Evolutionary conservation across 2,888 invertebrate genomes (phyloP).

Genomic region (Herminia tarsipennalis): DNA sequence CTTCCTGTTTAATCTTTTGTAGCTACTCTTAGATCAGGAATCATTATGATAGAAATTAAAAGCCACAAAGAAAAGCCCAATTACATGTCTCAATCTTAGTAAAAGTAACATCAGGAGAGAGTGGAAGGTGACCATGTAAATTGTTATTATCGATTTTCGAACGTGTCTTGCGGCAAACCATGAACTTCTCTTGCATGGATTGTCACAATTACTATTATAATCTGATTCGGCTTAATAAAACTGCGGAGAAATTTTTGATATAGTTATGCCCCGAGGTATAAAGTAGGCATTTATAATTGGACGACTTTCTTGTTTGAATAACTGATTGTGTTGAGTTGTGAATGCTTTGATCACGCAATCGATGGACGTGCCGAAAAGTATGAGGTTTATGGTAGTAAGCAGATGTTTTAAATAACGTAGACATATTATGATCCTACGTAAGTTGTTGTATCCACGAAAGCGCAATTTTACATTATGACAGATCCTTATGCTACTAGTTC

Average conservation of each 20-base stretch:
- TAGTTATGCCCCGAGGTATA: not conserved
- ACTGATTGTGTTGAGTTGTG: not conserved
- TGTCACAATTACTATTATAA: constrained; percentile 9
- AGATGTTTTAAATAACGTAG: no score
- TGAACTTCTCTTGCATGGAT: constrained; percentile 21
- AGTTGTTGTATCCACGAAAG: no score
- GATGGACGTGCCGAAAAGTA: no score
- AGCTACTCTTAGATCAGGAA: no score
- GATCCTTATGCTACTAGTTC: no score
- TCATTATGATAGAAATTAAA: no score
- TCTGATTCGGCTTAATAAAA: constrained; percentile 1
- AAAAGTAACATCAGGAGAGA: not conserved
- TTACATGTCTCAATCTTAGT: not conserved
- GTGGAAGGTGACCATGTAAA: constrained; percentile 17
- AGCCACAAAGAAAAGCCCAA: no score
- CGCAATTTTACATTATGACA: no score
- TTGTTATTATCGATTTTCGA: constrained; percentile 13
- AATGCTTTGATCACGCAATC: not conserved
- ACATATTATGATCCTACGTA: no score
- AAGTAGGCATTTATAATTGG: not conserved
- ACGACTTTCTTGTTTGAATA: not conserved
- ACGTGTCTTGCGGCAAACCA: constrained; percentile 23
- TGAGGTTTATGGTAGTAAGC: no score
- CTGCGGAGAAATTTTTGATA: constrained; percentile 5
- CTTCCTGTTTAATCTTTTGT: no score